Percentiles rank a stretch among this genome's conserved stretches.
These are phyloP conservation scores for Caenorhabditis sp. DNA, from an alignment of 2,888 invertebrate genomes.

Conservation along the genomic window DNA sequence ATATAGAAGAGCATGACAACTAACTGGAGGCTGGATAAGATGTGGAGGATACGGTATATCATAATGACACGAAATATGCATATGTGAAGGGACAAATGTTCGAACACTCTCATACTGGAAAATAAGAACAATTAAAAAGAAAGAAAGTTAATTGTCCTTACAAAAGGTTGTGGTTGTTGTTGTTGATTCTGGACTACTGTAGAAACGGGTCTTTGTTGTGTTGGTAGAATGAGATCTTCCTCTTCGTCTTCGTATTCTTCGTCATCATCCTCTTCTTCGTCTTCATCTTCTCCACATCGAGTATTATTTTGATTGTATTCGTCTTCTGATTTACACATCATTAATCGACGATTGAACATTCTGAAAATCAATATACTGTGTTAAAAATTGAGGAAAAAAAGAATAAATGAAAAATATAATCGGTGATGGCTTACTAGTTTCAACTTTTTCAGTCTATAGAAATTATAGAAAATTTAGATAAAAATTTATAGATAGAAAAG, in stretches of 20 bases:
- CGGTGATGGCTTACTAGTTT: too few relatives aligned
- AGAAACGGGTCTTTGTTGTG: neutral
- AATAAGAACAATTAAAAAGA: conserved; percentile 4
- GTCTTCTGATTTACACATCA: conserved; percentile 34
- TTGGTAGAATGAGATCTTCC: neutral
- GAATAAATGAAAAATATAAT: neutral
- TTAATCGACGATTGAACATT: conserved; percentile 33
- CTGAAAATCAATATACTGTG: neutral
- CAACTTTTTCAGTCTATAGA: too few relatives aligned
- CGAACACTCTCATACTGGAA: conserved; percentile 42
- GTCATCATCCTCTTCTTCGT: conserved; percentile 16
- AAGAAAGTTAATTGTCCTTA: neutral
- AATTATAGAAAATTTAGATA: too few relatives aligned
- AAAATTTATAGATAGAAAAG: too few relatives aligned
- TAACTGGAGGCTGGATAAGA: conserved; percentile 40
- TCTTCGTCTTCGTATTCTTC: conserved; percentile 21
- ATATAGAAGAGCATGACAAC: too few relatives aligned
- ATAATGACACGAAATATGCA: conserved; percentile 48
- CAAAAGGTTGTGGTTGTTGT: conserved; percentile 32
- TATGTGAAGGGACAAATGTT: conserved; percentile 43
- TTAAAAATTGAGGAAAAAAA: neutral
- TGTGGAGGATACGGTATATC: conserved; percentile 43
- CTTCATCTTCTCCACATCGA: conserved; percentile 31
- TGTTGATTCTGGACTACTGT: conserved; percentile 9
- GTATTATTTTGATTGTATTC: conserved; percentile 21